Base-by-base conservation (phyloP, 2,113 vertebrate genomes). In the Pseudorectes ferrugineus region DNA sequence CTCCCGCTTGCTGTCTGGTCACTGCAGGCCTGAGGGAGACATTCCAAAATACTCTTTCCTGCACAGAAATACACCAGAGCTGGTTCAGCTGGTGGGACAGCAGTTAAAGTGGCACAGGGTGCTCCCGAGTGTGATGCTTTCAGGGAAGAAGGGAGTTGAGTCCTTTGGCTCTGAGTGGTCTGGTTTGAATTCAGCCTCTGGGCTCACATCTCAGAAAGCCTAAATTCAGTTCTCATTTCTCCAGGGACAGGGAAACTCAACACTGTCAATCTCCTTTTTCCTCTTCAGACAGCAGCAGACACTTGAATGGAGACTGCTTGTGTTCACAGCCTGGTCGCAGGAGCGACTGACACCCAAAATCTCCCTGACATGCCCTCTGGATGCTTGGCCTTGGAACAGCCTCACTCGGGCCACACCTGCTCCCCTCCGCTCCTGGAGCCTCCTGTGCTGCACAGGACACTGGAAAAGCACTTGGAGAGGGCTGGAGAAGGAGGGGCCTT, bases 111-210 rank as follows among this genome's bases (percentile, higher is more conserved):
- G 52, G 76, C 35, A 31, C 9, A 1, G 40, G 19, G 43, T 0
- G 0, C n/a, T 63, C 38, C 3, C 0, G 5, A 9, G 46, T 4
- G 1, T 10, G 29, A 6, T n/a, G 20, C 28, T 49, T 68, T 49
- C 55, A 77, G 92, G 49, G 46, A 42, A 54, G 29, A 54, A 0
- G 3, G 36, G 48, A 67, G 33, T 8, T 0, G 2, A 52, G 54
- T 11, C 51, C 74, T 66, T 49, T 35, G 83, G 52, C 51, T 52
- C 5, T 21, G 62, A 29, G 58, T 5, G 58, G 33, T 24, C 40
- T 38, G 2, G 5, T 65, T 85, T 2, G 2, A 90, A 82, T 59
- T 48, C 78, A 85, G 62, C 49, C 38, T 59, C 88, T 63, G 22
- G n/a, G 67, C 81, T 88, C 11, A 2, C 31, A 8, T 51, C 78